Percentiles rank a stretch among this genome's conserved stretches.
These are phyloP conservation scores for Pocillopora grandis DNA, from an alignment of 92 coral and sea anemone species.

Conservation along the genomic window DNA sequence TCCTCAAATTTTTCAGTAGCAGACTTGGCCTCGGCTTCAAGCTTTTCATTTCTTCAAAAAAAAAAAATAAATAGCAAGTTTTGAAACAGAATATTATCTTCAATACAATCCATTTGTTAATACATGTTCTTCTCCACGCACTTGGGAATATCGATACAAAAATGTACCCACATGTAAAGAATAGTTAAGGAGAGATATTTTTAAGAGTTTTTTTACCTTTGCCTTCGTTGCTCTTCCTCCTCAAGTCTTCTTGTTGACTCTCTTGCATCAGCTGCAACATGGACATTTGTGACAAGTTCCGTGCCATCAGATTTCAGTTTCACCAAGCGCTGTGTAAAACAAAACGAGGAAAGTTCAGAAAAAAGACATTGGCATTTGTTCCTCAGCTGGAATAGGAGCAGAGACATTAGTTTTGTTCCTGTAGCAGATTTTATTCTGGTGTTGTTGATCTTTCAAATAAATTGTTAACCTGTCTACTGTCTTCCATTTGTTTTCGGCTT, in stretches of 20 bases:
- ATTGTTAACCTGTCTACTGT: conserved; percentile 86
- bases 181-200: neutral
- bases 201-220: conserved; percentile 55
- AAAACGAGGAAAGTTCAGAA: neutral
- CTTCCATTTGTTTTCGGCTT: conserved; percentile 98
- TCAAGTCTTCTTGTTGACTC: conserved; percentile 89
- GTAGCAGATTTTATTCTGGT: neutral
- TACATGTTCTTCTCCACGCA: neutral
- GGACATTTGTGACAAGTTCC: conserved; percentile 93
- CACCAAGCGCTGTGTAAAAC: conserved; percentile 73
- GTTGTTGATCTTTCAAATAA: neutral
- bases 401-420: neutral
- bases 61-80: neutral
- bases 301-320: conserved; percentile 97
- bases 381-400: neutral
- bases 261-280: conserved; percentile 98
- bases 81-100: neutral
- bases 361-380: neutral
- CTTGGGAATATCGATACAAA: neutral
- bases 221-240: conserved; percentile 89
- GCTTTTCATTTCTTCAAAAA: conserved; percentile 81
- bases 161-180: neutral
- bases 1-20: conserved; percentile 98
- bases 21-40: conserved; percentile 93
- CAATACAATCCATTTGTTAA: no score